Evolutionary conservation across 1,140 invertebrate genomes (phyloP).

Genomic region (Trachymyrmex septentrionalis): DNA sequence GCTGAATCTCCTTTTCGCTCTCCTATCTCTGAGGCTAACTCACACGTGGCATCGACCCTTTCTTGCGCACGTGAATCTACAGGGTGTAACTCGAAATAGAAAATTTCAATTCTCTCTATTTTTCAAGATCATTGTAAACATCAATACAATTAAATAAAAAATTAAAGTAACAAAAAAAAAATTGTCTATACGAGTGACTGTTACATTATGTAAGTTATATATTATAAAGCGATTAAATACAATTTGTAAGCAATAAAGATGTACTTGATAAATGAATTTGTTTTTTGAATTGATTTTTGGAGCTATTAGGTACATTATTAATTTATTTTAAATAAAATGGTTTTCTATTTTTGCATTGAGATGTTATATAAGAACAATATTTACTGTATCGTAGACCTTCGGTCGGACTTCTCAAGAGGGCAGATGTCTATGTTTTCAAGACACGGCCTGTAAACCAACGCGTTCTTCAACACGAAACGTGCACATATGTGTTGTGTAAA

Average conservation of each 20-base stretch:
- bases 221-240: neutral
- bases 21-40: slow-evolving; percentile 28
- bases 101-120: neutral
- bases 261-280: too few species aligned
- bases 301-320: too few species aligned
- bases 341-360: neutral
- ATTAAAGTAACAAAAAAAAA: too few species aligned
- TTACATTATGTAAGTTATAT: too few species aligned
- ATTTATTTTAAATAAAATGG: too few species aligned
- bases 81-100: slow-evolving; percentile 5
- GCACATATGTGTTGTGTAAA: slow-evolving; percentile 46
- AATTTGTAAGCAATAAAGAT: neutral
- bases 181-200: too few species aligned
- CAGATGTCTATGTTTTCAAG: slow-evolving; percentile 17
- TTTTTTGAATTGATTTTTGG: too few species aligned
- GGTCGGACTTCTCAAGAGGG: neutral
- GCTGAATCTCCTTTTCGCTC: neutral
- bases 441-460: slow-evolving; percentile 31
- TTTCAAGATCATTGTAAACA: neutral
- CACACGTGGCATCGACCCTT: slow-evolving; percentile 9
- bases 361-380: neutral
- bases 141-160: neutral
- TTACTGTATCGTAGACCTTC: neutral
- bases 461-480: neutral
- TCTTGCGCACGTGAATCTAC: neutral